These are phyloP conservation scores for Epistrophe eligans DNA, from an alignment of 2,888 invertebrate species.

Conservation along the genomic window DNA sequence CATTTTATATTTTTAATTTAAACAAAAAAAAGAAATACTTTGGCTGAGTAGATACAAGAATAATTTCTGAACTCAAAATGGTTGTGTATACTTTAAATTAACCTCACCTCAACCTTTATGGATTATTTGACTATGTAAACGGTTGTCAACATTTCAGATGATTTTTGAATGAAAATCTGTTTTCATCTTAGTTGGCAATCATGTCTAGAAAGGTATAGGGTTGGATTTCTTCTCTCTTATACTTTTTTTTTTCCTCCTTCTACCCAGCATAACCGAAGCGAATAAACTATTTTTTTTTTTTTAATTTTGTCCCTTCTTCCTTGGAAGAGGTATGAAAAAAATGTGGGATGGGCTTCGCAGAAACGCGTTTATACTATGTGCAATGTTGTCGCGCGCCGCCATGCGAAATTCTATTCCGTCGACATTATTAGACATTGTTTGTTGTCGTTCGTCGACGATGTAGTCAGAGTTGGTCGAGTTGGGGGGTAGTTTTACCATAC, in stretches of 20 bases:
- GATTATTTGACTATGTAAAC: not conserved
- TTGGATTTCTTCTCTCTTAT: slow-evolving; percentile 45
- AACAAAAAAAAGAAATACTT: no score
- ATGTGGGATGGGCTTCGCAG: slow-evolving; percentile 73
- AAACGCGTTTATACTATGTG: slow-evolving; percentile 49
- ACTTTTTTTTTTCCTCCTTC: not conserved
- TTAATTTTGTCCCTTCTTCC: slow-evolving; percentile 12
- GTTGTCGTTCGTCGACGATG: slow-evolving; percentile 14
- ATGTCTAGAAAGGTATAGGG: slow-evolving; percentile 14
- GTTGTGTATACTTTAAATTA: no score
- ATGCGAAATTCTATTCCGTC: slow-evolving; percentile 69
- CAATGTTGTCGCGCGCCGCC: slow-evolving; percentile 65
- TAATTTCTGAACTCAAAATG: no score
- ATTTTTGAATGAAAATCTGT: not conserved
- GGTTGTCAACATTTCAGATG: no score
- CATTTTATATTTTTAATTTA: no score
- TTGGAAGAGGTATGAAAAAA: slow-evolving; percentile 33
- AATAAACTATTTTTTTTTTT: slow-evolving; percentile 59
- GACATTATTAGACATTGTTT: slow-evolving; percentile 64
- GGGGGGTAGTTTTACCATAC: slow-evolving; percentile 61
- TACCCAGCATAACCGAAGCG: not conserved
- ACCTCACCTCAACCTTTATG: no score
- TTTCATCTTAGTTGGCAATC: slow-evolving; percentile 21
- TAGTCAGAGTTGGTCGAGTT: not conserved
- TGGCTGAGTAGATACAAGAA: no score